Conservation (phyloP, 2,888 invertebrate species). For the Trichopoda pennipes region DNA sequence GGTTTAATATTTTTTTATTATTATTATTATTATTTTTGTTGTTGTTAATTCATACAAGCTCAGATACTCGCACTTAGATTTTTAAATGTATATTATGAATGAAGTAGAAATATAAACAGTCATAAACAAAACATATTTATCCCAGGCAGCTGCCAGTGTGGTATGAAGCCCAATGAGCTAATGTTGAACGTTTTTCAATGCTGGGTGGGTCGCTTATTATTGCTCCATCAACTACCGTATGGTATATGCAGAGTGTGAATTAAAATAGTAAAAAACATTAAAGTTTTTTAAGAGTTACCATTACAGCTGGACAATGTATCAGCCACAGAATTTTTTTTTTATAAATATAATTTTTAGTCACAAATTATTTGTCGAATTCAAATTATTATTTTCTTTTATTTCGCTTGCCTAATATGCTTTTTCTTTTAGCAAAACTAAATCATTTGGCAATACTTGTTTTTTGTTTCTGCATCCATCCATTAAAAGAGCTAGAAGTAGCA, state of each 20-base stretch:
- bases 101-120: conserved; percentile 62
- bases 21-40: no score
- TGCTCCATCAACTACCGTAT: conserved; percentile 61
- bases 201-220: conserved; percentile 45
- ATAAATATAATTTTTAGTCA: no score
- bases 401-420: no score
- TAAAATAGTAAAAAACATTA: conserved; percentile 31
- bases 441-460: conserved; percentile 44
- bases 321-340: neutral
- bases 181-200: conserved; percentile 33
- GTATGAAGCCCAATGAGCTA: conserved; percentile 36
- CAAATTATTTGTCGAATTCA: no score
- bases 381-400: neutral
- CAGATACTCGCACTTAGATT: neutral
- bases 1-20: conserved; percentile 30
- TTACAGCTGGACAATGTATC: no score
- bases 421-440: neutral
- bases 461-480: conserved; percentile 58
- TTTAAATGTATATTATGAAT: conserved; percentile 64
- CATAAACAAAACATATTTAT: conserved; percentile 68
- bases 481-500: conserved; percentile 60
- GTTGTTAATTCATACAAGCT: no score
- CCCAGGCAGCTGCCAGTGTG: conserved; percentile 45
- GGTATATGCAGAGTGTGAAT: conserved; percentile 37
- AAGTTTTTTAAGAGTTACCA: conserved; percentile 49